These are phyloP conservation scores for Yoshiicerus persimilis DNA, from an alignment of 1,140 invertebrate genomes.

Conservation along the genomic window DNA sequence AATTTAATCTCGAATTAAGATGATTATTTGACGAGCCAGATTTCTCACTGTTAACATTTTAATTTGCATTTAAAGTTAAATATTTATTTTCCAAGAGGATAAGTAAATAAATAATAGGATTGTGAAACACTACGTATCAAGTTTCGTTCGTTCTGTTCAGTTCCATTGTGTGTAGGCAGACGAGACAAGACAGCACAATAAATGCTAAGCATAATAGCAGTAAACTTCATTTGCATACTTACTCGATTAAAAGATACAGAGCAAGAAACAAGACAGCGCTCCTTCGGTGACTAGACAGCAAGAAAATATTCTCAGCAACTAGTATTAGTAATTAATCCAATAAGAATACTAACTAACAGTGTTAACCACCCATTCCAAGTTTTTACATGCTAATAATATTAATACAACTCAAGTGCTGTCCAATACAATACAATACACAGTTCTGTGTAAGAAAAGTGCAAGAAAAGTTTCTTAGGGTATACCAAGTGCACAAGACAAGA, in stretches of 20 bases:
- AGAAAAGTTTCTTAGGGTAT: too few relatives aligned
- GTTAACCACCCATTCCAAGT: not conserved
- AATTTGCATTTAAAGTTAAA: too few relatives aligned
- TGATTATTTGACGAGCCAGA: too few relatives aligned
- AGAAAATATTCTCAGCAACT: not conserved
- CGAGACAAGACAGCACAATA: not conserved
- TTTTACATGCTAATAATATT: not conserved
- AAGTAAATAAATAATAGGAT: not conserved
- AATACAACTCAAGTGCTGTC: not conserved
- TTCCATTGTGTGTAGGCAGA: not conserved
- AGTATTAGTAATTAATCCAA: not conserved
- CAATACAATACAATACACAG: too few relatives aligned
- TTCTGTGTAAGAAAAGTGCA: too few relatives aligned
- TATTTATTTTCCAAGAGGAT: not conserved
- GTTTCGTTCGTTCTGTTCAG: not conserved
- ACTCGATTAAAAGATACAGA: not conserved
- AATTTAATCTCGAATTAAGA: not conserved
- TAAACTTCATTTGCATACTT: not conserved
- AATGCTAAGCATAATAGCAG: not conserved
- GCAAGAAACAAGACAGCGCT: not conserved
- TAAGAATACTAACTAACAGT: not conserved
- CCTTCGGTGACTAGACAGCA: not conserved
- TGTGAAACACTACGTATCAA: not conserved
- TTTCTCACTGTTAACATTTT: too few relatives aligned
- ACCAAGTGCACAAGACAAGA: too few relatives aligned